phyloP scores from a whole-genome alignment of 2,113 vertebrate genomes.

The Psettodes erumei region DNA sequence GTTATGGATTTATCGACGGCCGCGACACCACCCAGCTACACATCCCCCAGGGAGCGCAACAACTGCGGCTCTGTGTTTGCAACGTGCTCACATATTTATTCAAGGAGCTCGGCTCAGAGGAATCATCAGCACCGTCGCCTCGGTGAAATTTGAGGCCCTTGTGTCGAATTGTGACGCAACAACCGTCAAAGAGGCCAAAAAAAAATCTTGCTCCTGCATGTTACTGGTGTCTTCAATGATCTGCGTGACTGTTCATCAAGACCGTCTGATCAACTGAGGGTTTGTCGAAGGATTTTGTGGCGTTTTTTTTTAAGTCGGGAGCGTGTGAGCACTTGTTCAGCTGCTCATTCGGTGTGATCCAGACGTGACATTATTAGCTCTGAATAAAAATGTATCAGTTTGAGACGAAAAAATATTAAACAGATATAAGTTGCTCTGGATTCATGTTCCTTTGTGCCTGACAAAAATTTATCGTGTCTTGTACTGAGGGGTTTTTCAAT shows the following conservation, averaged over 20 bases:
- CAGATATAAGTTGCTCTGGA: background rate
- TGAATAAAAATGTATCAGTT: background rate
- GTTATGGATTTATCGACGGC: constrained; percentile 43
- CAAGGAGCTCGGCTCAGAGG: background rate
- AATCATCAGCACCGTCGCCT: too few relatives aligned
- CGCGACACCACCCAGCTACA: constrained; percentile 6
- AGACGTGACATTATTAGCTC: background rate
- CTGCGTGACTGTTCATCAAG: background rate
- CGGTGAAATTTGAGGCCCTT: background rate
- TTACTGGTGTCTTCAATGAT: background rate
- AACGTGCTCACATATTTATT: background rate
- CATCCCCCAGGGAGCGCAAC: constrained; percentile 2
- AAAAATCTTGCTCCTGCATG: background rate
- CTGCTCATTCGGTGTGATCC: background rate
- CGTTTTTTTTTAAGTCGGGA: too few relatives aligned
- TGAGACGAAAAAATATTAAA: too few relatives aligned
- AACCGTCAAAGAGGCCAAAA: too few relatives aligned
- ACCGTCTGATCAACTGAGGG: background rate
- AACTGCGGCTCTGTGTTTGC: constrained; percentile 12
- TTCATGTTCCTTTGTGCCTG: background rate
- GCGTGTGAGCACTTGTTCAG: background rate
- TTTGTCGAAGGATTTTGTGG: too few relatives aligned
- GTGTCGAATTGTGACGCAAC: background rate
- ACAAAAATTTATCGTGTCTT: background rate
- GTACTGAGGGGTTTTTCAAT: background rate